Evolutionary conservation across 1,140 invertebrate genomes (phyloP), one percentile per base, ranked within the genome.

Genomic region (Sweltsa coloradensis): DNA sequence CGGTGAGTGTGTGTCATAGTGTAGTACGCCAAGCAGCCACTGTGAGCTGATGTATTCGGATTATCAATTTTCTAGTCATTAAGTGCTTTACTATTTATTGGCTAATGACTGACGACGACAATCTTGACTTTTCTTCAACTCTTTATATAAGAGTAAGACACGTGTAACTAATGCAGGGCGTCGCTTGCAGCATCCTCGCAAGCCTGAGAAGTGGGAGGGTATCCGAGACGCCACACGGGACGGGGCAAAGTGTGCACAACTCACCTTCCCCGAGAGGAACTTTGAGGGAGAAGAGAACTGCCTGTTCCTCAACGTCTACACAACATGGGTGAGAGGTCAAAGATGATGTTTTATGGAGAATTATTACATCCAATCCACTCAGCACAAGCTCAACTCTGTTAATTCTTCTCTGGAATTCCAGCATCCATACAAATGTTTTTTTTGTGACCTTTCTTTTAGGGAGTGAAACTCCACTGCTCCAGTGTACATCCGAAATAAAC

Each of bases 201-300:
- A 51, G 5, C 45, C 53, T 29, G 51, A 53, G 29, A 39, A 49
- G 7, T 60, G 57, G 59, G 43, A 53, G 27, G 60, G 56, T 9
- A 37, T 61, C 1, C 27, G 52, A 11, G 48, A 59, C 34, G 57
- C 49, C 18, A 53, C 50, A 19, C 16, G 37, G 9, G 59, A 62
- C 25, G 57, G 57, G 1, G 41, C 50, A 18, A 40, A 52, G 11
- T 62, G 60, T 41, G 53, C 60, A 24, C 60, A 62, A 44, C 45
- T 60, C 24, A 52, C 52, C 14, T 25, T 57, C 14, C 49, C 49
- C 7, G 53, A 51, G 27, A 53, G 55, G 39, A 24, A 56, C 39
- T 53, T 53, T 16, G 55, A 56, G 34, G 60, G 60, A 2, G 39
- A 57, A n/a, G 60, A 62, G 46, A 53, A 62, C 34, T 62, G 60